phyloP scores from a whole-genome alignment of 2,113 vertebrate species.

The Tachuris rubrigastra region DNA sequence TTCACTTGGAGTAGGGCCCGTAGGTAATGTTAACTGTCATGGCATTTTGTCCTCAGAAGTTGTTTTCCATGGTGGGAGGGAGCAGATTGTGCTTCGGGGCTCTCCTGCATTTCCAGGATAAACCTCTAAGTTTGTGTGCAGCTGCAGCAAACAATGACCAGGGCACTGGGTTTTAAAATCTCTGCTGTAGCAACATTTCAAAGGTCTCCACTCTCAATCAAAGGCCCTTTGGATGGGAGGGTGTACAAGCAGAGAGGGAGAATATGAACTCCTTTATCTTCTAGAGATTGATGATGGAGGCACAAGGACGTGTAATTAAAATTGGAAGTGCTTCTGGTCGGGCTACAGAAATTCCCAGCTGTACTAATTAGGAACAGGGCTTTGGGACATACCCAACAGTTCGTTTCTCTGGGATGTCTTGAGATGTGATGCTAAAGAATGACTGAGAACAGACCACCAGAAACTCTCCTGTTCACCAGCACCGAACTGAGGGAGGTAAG shows the following conservation, averaged over 20 bases:
- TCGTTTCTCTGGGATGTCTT: not conserved
- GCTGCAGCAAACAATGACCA: not conserved
- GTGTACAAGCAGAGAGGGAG: not conserved
- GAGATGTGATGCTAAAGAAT: not conserved
- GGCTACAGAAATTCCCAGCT: not conserved
- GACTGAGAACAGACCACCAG: not conserved
- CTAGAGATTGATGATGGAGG: not conserved
- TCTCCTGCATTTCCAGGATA: not conserved
- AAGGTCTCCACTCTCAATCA: not conserved
- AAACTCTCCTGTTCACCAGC: not conserved
- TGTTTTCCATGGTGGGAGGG: not conserved
- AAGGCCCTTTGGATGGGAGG: not conserved
- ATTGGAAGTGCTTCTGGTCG: not conserved
- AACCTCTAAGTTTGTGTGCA: not conserved
- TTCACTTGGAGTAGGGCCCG: not conserved
- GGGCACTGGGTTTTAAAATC: not conserved
- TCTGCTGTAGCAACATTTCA: not conserved
- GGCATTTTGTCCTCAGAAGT: not conserved
- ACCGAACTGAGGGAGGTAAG: not conserved
- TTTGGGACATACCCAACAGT: not conserved
- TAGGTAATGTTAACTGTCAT: not conserved
- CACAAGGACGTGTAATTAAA: not conserved
- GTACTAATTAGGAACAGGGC: not conserved
- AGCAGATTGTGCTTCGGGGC: not conserved
- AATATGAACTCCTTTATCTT: not conserved